Conservation (phyloP, 2,113 vertebrate species). For the Haplochromis burtoni region DNA sequence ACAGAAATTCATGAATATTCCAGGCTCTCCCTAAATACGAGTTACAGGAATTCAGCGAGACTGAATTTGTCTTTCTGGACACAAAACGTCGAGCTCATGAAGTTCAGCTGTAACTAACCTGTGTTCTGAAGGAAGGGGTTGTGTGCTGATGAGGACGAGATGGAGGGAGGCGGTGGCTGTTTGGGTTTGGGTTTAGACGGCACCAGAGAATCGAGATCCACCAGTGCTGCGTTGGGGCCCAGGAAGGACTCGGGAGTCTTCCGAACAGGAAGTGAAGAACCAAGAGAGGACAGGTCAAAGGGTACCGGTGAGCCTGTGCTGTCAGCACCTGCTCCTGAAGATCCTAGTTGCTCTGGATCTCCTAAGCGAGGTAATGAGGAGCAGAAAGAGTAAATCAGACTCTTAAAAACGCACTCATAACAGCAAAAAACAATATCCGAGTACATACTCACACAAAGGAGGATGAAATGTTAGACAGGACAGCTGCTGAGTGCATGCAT, state of each 20-base stretch:
- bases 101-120: constrained; percentile 49
- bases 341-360: constrained; percentile 65
- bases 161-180: constrained; percentile 69
- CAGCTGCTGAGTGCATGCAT: constrained; percentile 21
- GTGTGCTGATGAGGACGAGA: constrained; percentile 72
- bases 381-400: background rate
- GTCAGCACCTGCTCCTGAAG: constrained; percentile 49
- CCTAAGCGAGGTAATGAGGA: constrained; percentile 17
- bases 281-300: constrained; percentile 77
- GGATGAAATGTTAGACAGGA: constrained; percentile 52
- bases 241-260: constrained; percentile 90
- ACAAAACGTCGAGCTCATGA: background rate
- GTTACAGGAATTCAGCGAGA: background rate
- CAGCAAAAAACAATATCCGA: background rate
- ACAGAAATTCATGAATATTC: background rate
- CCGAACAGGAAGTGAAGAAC: constrained; percentile 76
- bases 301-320: constrained; percentile 72
- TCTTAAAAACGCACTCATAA: background rate
- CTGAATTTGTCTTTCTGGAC: background rate
- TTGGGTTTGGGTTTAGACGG: constrained; percentile 79
- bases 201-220: constrained; percentile 85
- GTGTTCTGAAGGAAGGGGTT: constrained; percentile 85
- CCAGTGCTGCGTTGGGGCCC: constrained; percentile 85
- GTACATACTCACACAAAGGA: constrained; percentile 1
- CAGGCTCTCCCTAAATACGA: background rate